These are phyloP conservation scores for Sciurus vulgaris DNA, from an alignment of 2,797 vertebrate species.

Conservation along the genomic window DNA sequence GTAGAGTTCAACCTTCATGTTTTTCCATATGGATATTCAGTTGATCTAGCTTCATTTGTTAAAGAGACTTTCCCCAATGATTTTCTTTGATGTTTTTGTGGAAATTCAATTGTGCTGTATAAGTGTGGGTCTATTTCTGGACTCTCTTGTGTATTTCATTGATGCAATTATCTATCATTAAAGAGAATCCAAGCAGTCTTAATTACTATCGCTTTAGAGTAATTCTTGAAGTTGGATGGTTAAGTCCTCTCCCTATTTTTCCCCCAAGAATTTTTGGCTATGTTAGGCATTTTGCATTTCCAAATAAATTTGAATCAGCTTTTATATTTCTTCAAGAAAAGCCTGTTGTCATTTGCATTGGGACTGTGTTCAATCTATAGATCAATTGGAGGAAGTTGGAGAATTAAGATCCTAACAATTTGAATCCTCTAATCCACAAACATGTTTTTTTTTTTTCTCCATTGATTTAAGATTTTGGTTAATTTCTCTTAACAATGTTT, in stretches of 20 bases:
- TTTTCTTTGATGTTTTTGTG: conserved; percentile 44
- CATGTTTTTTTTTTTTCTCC: background rate
- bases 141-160: background rate
- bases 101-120: conserved; percentile 37
- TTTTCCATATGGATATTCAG: conserved; percentile 64
- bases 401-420: background rate
- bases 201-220: background rate
- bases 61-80: background rate
- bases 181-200: conserved; percentile 38
- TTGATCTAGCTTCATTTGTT: conserved; percentile 60
- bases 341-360: background rate
- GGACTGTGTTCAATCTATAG: background rate
- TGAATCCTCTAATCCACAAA: background rate
- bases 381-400: background rate
- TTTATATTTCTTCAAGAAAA: conserved; percentile 51
- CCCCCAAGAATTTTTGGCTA: conserved; percentile 19
- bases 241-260: background rate
- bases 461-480: conserved; percentile 29
- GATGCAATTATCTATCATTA: conserved; percentile 39
- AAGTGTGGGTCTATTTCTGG: conserved; percentile 19
- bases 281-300: conserved; percentile 45
- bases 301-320: conserved; percentile 60
- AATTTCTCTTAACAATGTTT: background rate
- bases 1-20: conserved; percentile 53
- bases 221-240: background rate